These are phyloP conservation scores for Escarpia spicata DNA, from an alignment of 2,888 invertebrate genomes.

Conservation along the genomic window DNA sequence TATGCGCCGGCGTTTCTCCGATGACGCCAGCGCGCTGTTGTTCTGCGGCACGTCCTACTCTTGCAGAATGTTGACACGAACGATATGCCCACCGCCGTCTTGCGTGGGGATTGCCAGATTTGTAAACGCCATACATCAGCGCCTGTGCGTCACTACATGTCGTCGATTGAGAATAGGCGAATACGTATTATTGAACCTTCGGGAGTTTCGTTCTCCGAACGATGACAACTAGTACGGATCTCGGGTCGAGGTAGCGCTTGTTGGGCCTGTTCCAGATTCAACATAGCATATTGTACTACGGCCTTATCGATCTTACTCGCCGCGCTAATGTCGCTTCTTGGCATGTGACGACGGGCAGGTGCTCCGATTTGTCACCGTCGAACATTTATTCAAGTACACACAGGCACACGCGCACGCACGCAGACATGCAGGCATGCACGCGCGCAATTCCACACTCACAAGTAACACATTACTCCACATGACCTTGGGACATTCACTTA, in stretches of 20 bases:
- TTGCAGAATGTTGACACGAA: too few relatives aligned
- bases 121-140: too few relatives aligned
- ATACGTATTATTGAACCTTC: too few relatives aligned
- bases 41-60: neutral
- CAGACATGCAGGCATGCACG: neutral
- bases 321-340: neutral
- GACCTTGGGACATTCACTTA: neutral
- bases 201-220: too few relatives aligned
- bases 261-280: neutral
- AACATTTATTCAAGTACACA: neutral
- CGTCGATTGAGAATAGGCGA: too few relatives aligned
- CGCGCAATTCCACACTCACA: too few relatives aligned
- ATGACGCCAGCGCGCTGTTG: neutral
- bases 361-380: neutral
- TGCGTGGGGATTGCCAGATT: too few relatives aligned
- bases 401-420: neutral
- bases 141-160: too few relatives aligned
- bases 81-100: too few relatives aligned
- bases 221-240: too few relatives aligned
- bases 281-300: neutral
- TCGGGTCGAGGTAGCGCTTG: neutral
- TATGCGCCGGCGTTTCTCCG: neutral
- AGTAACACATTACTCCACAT: neutral
- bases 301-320: neutral
- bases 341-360: neutral